Percentiles rank a stretch among this genome's conserved stretches.
phyloP scores from a whole-genome alignment of 1,140 invertebrate species.

The Drosophila leontia region DNA sequence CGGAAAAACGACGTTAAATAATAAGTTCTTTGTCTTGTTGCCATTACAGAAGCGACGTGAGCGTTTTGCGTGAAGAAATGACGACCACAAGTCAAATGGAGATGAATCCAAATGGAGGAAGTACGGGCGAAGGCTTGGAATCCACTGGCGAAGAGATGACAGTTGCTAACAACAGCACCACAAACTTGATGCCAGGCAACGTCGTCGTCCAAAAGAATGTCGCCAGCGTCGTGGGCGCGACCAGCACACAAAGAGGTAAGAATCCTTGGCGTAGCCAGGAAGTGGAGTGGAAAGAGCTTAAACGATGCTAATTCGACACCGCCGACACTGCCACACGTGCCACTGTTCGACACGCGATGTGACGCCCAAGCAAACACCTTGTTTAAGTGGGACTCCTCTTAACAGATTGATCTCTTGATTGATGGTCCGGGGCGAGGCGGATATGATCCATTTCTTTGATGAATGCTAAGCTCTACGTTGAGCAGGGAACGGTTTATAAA shows the following conservation, averaged over 20 bases:
- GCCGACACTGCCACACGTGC: constrained; percentile 13
- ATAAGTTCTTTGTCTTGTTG: constrained; percentile 34
- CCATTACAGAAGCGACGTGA: constrained; percentile 31
- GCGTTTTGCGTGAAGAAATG: constrained; percentile 52
- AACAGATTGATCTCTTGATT: constrained; percentile 19
- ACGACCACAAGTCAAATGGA: constrained; percentile 67
- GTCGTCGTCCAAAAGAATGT: constrained; percentile 36
- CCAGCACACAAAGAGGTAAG: constrained; percentile 60
- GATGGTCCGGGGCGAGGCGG: constrained; percentile 1
- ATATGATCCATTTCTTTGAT: constrained; percentile 3
- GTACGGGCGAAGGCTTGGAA: constrained; percentile 7
- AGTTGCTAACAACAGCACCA: neutral
- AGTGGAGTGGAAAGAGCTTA: constrained; percentile 3
- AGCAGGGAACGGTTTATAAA: constrained; percentile 5
- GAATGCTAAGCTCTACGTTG: neutral
- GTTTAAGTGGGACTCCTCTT: constrained; percentile 1
- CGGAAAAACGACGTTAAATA: constrained; percentile 44
- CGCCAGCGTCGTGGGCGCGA: constrained; percentile 11
- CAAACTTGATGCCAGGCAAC: constrained; percentile 3
- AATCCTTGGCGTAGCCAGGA: neutral
- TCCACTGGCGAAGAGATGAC: constrained; percentile 13
- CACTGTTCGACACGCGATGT: constrained; percentile 44
- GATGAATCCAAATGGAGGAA: constrained; percentile 56
- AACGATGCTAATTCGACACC: constrained; percentile 20
- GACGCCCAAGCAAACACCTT: constrained; percentile 6